Evolutionary conservation across 2,113 vertebrate genomes (phyloP).

Genomic region (Poecile atricapillus): DNA sequence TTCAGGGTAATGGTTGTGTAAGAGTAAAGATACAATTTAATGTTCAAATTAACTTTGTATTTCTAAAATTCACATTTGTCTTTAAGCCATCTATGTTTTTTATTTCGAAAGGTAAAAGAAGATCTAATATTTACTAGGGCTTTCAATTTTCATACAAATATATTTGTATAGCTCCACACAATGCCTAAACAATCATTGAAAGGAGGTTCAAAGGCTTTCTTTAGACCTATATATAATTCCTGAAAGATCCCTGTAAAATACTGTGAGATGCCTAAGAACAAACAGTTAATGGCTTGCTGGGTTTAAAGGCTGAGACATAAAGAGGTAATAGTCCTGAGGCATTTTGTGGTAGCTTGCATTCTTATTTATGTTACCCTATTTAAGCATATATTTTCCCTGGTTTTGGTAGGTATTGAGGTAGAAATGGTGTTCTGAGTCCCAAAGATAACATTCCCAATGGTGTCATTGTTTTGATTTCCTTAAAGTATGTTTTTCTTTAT

Average conservation of each 20-base stretch:
- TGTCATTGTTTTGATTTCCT: background rate
- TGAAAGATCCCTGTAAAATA: conserved; percentile 15
- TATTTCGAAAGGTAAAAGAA: background rate
- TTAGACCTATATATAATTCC: background rate
- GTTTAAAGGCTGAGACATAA: conserved; percentile 39
- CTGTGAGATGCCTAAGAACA: background rate
- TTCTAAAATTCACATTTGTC: background rate
- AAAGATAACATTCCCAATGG: conserved; percentile 40
- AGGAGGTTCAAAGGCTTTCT: conserved; percentile 29
- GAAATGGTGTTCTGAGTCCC: conserved; percentile 38
- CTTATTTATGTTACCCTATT: conserved; percentile 15
- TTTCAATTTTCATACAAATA: conserved; percentile 40
- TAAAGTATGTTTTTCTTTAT: background rate
- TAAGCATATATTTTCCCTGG: background rate
- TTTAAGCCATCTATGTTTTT: conserved; percentile 25
- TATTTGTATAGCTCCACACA: conserved; percentile 45
- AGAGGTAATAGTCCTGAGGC: conserved; percentile 16
- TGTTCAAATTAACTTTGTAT: conserved; percentile 16
- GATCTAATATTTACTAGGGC: conserved; percentile 1
- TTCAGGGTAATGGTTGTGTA: conserved; percentile 36
- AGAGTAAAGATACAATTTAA: background rate
- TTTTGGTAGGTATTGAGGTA: conserved; percentile 36
- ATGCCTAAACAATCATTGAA: conserved; percentile 19
- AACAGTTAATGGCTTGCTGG: background rate
- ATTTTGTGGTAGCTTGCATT: conserved; percentile 37